Evolutionary conservation across 2,888 invertebrate species (phyloP), one percentile per base, ranked within the genome.

Genomic region (Autographa gamma): DNA sequence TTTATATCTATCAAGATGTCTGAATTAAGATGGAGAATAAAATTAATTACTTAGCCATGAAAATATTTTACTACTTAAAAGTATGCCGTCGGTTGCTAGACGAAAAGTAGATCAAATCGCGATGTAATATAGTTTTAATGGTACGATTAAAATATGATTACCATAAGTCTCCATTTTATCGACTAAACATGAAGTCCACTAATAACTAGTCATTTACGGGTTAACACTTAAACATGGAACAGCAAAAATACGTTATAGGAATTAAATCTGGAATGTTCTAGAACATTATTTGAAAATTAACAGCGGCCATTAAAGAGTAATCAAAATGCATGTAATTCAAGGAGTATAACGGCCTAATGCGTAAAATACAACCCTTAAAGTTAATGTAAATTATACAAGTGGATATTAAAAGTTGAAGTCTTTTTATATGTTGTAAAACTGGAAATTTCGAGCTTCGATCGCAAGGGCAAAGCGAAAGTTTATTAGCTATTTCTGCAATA

Each of bases 341-440:
- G 61, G 64, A 60, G 64, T 67, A 80, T 79, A 72, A 76, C 72
- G 67, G 63, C 56, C 68, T 71, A 73, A 81, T 69, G 66, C 69
- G 54, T 76, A 76, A 84, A 83, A 74, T 73, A 84, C 81, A 85
- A 82, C 78, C 77, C 83, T 85, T 83, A 84, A 81, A 83, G 68
- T 86, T 85, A 80, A 86, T 84, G 71, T 82, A 84, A 81, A 84
- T 80, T 82, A 84, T 86, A 84, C 86, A 86, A 82, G 81, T 75
- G 67, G 60, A 73, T 79, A 85, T 85, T 85, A 86, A 88, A 89
- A 84, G 85, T 84, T 85, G 81, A 81, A 77, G 81, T 80, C 79
- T 82, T 87, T 88, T 88, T 85, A 85, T 86, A 86, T 79, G 84
- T 84, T 80, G 83, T 88, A 85, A 88, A 86, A 83, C 73, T 77